Base-by-base conservation (phyloP, 2,113 vertebrate species). In the Clarias magur region DNA sequence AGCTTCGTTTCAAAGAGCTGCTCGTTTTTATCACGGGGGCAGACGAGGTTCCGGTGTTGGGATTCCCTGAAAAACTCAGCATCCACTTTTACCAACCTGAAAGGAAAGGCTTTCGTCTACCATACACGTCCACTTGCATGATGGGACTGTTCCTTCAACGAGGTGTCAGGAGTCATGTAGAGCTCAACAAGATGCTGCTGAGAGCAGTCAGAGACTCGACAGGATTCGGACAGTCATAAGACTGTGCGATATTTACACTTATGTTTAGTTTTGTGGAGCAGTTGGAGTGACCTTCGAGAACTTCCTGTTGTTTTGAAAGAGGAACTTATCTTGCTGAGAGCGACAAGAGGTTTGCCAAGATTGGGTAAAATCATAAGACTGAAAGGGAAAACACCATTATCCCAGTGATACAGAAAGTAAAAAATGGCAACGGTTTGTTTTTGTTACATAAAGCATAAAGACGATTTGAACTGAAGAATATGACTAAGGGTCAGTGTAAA, bases 71-170 rank as follows among this genome's bases (percentile, higher is more conserved):
- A 54, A 60, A 48, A 25, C 91, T 93, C 80, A 90, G 88, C 1
- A 86, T 94, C 72, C 27, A 72, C 56, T 95, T 95, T 88, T 93
- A 94, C 88, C 84, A 91, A 54, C 93, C 92, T 89, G 94, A 94
- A 57, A 38, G 11, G 27, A 12, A 83, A 88, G 67, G 86, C 65
- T 87, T 10, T 16, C 83, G 30, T 42, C 87, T 93, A 23, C 94
- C 93, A 0, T 38, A 89, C 53, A 21, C 89, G 4, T 89, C 89
- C 62, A 87, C 88, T 8, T 91, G 83, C 1, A 75, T 91, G 57
- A 92, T 93, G 89, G 90, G 91, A 84, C 87, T 94, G 13, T 93
- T 91, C 80, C 88, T 95, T 30, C 94, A 92, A 0, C 88, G 91
- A n/a, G 89, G 89, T 13, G 82, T 87, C 15, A 68, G 34, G 4